phyloP scores from a whole-genome alignment of 2,888 invertebrate genomes.

The Norana najaformis region DNA sequence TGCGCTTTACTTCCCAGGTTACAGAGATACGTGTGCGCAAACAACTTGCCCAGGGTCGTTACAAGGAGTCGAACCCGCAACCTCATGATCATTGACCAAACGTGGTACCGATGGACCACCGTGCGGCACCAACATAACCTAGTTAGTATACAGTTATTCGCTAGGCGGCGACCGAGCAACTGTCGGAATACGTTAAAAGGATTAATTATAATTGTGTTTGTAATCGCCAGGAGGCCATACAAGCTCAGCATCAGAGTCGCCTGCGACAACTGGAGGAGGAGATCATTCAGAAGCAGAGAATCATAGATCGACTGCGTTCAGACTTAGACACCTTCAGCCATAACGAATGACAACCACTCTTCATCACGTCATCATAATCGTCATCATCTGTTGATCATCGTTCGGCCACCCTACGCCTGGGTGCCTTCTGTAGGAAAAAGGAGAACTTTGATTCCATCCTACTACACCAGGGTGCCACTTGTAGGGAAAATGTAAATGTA shows the following conservation, averaged over 20 bases:
- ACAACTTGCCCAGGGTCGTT: too few relatives aligned
- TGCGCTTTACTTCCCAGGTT: too few relatives aligned
- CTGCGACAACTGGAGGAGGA: background rate
- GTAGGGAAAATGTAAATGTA: background rate
- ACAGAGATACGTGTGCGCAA: too few relatives aligned
- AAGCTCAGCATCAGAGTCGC: background rate
- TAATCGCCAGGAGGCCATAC: slow-evolving; percentile 8
- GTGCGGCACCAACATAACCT: too few relatives aligned
- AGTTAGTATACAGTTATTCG: too few relatives aligned
- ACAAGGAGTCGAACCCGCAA: too few relatives aligned
- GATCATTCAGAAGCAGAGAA: background rate
- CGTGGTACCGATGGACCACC: too few relatives aligned
- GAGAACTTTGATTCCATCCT: too few relatives aligned
- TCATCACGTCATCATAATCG: background rate
- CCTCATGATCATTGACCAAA: too few relatives aligned
- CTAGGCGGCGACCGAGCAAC: background rate
- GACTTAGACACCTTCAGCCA: background rate
- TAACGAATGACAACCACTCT: background rate
- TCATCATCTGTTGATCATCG: background rate
- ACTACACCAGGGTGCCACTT: background rate
- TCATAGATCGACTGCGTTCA: slow-evolving; percentile 6
- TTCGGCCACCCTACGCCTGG: background rate
- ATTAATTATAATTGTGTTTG: background rate
- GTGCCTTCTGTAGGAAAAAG: background rate
- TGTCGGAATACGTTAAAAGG: background rate